Conservation (phyloP, 2,888 invertebrate species). For the Ennomos quercinarius region DNA sequence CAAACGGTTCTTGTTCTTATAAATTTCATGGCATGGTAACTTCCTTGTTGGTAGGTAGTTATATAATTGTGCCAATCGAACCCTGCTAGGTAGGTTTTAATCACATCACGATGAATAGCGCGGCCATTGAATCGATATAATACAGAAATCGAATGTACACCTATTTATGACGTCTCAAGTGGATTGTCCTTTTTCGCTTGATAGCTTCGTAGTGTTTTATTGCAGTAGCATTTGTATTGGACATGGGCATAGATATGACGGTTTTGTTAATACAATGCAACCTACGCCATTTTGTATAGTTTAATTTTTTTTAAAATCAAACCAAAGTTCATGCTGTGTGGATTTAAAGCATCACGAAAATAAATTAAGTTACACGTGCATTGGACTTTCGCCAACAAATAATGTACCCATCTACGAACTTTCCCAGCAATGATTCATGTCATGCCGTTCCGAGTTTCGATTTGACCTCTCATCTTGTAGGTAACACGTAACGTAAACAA, state of each 20-base stretch:
- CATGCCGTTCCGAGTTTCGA: not conserved
- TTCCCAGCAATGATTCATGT: slow-evolving; percentile 48
- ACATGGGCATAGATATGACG: no score
- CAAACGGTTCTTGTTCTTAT: slow-evolving; percentile 28
- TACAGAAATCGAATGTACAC: not conserved
- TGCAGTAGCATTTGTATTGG: not conserved
- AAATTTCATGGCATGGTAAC: slow-evolving; percentile 24
- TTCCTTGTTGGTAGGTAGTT: slow-evolving; percentile 40
- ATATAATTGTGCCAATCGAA: slow-evolving; percentile 32
- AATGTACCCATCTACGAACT: slow-evolving; percentile 47
- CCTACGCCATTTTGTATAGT: not conserved
- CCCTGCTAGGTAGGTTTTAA: slow-evolving; percentile 25
- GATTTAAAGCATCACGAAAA: slow-evolving; percentile 28
- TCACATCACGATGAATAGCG: slow-evolving; percentile 27
- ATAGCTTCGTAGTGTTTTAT: not conserved
- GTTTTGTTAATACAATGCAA: no score
- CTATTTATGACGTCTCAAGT: slow-evolving; percentile 21
- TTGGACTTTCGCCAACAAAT: slow-evolving; percentile 50
- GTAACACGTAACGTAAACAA: slow-evolving; percentile 24
- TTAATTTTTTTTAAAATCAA: not conserved
- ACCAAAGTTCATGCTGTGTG: not conserved
- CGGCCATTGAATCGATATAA: slow-evolving; percentile 25
- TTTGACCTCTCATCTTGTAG: slow-evolving; percentile 39
- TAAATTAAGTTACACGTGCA: slow-evolving; percentile 33
- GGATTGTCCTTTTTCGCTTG: slow-evolving; percentile 9